phyloP scores from a whole-genome alignment of 2,888 invertebrate species.

The Drosophila flavopinicola region DNA sequence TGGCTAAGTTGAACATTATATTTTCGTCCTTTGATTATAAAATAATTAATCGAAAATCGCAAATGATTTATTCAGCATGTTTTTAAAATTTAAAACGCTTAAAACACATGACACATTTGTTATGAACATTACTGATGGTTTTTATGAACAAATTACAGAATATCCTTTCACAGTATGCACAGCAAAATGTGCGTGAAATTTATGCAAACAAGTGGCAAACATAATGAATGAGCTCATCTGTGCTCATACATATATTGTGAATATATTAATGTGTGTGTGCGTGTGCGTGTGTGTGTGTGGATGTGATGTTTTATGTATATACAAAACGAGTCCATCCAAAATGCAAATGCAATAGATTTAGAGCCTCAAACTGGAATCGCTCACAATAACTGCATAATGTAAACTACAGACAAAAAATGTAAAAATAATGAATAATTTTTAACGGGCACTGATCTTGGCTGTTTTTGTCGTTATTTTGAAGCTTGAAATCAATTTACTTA shows the following conservation, averaged over 20 bases:
- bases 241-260: background rate
- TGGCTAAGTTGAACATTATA: constrained; percentile 18
- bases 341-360: constrained; percentile 9
- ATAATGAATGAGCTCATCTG: constrained; percentile 46
- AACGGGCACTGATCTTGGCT: too few relatives aligned
- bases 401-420: too few relatives aligned
- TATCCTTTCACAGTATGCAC: constrained; percentile 29
- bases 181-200: constrained; percentile 58
- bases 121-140: constrained; percentile 17
- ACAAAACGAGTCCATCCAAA: background rate
- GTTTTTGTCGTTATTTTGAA: too few relatives aligned
- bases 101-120: constrained; percentile 20
- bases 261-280: constrained; percentile 1
- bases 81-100: constrained; percentile 6
- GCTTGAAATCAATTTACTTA: too few relatives aligned
- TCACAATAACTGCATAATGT: too few relatives aligned
- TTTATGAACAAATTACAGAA: constrained; percentile 26
- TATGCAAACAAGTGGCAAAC: constrained; percentile 59
- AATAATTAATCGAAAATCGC: constrained; percentile 21
- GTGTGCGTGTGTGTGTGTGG: background rate
- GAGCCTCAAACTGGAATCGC: too few relatives aligned
- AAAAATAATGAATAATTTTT: too few relatives aligned
- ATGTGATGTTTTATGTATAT: background rate
- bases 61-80: constrained; percentile 27
- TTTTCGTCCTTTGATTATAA: constrained; percentile 15